Percentiles rank a stretch among this genome's conserved stretches.
phyloP scores from a whole-genome alignment of 1,140 invertebrate genomes.

The Diorhabda sublineata region DNA sequence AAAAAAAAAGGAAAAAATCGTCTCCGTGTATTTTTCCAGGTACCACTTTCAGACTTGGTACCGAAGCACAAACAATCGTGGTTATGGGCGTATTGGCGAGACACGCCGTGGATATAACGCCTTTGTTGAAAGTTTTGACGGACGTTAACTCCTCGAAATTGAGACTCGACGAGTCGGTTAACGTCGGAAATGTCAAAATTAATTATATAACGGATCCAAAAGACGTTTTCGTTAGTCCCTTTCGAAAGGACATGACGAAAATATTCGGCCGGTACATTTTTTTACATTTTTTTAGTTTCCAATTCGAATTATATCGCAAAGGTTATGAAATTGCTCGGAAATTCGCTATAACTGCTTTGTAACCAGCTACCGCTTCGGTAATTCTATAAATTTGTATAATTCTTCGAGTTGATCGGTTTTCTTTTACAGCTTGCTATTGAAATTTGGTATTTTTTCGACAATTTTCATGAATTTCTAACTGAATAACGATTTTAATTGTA shows the following conservation, averaged over 20 bases:
- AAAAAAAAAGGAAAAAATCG: background rate
- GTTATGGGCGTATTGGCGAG: conserved; percentile 75
- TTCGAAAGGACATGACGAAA: conserved; percentile 61
- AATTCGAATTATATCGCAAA: background rate
- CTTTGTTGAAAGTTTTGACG: conserved; percentile 63
- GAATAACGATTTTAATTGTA: too few relatives aligned
- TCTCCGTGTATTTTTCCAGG: conserved; percentile 44
- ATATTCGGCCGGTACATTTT: conserved; percentile 53
- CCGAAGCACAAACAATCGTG: conserved; percentile 59
- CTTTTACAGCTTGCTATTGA: too few relatives aligned
- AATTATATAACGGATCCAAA: conserved; percentile 73
- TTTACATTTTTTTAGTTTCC: too few relatives aligned
- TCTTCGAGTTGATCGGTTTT: too few relatives aligned
- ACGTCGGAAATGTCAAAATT: conserved; percentile 66
- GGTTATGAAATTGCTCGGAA: background rate
- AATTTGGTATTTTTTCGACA: too few relatives aligned
- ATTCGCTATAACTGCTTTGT: background rate
- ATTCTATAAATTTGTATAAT: too few relatives aligned
- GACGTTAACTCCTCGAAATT: conserved; percentile 49
- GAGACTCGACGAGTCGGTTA: conserved; percentile 52
- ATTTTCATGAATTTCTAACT: too few relatives aligned
- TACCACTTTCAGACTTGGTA: conserved; percentile 58
- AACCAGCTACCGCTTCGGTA: background rate
- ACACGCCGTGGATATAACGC: conserved; percentile 69
- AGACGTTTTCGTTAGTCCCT: conserved; percentile 64